A percentile compares a stretch with the other conserved stretches of the same genome.
Evolutionary conservation across 2,888 invertebrate species (phyloP).

Genomic region (Coelinius sp.): DNA sequence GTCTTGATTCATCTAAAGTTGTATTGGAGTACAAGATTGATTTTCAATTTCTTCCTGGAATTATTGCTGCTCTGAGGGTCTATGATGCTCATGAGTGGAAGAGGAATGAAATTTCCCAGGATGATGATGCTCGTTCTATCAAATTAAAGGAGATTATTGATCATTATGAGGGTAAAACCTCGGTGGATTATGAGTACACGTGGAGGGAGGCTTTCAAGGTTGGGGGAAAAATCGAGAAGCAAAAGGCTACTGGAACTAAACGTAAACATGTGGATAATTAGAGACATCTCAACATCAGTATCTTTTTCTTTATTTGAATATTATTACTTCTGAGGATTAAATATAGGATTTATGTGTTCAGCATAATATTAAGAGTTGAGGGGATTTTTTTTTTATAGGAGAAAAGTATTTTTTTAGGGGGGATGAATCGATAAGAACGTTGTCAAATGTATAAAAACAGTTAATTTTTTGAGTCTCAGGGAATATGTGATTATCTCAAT

Average conservation of each 20-base stretch:
- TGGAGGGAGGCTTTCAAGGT: neutral
- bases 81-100: neutral
- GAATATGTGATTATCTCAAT: too few relatives aligned
- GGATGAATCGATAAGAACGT: too few relatives aligned
- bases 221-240: neutral
- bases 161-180: neutral
- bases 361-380: too few relatives aligned
- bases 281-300: too few relatives aligned
- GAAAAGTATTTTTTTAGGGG: too few relatives aligned
- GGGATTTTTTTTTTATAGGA: too few relatives aligned
- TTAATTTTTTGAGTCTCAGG: too few relatives aligned
- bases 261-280: neutral
- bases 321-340: too few relatives aligned
- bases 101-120: neutral
- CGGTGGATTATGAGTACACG: neutral
- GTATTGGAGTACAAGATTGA: neutral
- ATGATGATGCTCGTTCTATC: neutral
- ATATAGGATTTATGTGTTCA: too few relatives aligned
- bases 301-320: too few relatives aligned
- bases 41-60: neutral
- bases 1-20: neutral
- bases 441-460: too few relatives aligned
- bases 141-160: neutral
- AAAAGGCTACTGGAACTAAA: neutral
- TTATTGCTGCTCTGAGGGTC: neutral